Conservation (phyloP, 2,888 invertebrate genomes). For the Noctua pronuba region DNA sequence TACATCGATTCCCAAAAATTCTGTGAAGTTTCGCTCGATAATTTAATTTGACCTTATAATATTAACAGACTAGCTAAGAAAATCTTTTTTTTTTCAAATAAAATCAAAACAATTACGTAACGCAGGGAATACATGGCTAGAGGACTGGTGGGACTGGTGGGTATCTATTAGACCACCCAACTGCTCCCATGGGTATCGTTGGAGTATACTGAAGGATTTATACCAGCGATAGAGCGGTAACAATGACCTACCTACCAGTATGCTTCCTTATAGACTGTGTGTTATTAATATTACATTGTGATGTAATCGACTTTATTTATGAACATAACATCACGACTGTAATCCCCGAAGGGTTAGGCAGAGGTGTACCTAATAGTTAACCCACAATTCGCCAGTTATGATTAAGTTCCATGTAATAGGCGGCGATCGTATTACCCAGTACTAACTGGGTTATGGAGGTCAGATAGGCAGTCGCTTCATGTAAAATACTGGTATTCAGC, state of each 20-base stretch:
- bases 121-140: background rate
- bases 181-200: conserved; percentile 22
- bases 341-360: background rate
- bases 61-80: background rate
- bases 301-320: no score
- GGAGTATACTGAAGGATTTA: conserved; percentile 18
- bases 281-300: no score
- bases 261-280: background rate
- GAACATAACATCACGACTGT: background rate
- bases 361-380: no score
- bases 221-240: background rate
- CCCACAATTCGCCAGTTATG: background rate
- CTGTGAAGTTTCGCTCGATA: background rate
- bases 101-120: background rate
- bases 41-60: background rate
- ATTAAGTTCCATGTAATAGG: no score
- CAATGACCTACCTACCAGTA: background rate
- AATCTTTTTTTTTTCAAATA: background rate
- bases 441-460: no score
- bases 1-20: background rate
- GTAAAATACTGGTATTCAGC: no score
- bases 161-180: conserved; percentile 42
- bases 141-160: background rate
- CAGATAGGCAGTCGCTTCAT: no score
- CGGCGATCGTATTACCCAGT: no score